Conservation (phyloP, 2,113 vertebrate genomes). For the human (Homo sapiens) region GRCh38 chrX:19485501-19486000, state of each 20-base stretch:
- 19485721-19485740: neutral
- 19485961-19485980: neutral
- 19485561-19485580: neutral
- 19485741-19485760: neutral
- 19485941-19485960: neutral
- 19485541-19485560: neutral
- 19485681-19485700: neutral
- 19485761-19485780: neutral
- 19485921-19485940: neutral
- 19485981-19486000: neutral
- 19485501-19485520: neutral
- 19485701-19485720: neutral
- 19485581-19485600: neutral
- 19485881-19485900: neutral
- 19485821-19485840: neutral
- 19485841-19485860: neutral
- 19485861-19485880: conserved; percentile 13
- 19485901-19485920: neutral
- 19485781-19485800: neutral
- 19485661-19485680: neutral
- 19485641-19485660: neutral
- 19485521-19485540: neutral
- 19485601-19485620: neutral
- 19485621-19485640: neutral
- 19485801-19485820: neutral